phyloP scores from a whole-genome alignment of 2,888 invertebrate species.

The Drosophila sordidula region DNA sequence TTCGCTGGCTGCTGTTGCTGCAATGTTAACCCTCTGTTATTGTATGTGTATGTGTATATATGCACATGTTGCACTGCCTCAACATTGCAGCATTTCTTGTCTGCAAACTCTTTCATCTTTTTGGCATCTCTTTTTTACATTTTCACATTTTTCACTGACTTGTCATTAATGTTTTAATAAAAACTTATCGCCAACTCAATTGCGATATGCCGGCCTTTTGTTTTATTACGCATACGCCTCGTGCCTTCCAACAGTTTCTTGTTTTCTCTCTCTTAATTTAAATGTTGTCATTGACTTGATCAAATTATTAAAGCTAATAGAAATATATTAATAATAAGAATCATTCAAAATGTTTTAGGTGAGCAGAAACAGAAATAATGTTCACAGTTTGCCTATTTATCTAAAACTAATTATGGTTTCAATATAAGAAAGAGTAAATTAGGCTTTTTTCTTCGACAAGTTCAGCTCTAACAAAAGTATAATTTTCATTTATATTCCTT shows the following conservation, averaged over 20 bases:
- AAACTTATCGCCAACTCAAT: conserved; percentile 23
- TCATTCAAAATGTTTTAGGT: neutral
- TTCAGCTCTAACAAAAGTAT: neutral
- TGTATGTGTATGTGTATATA: conserved; percentile 1
- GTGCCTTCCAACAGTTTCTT: neutral
- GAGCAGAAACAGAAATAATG: neutral
- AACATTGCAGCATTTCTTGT: conserved; percentile 31
- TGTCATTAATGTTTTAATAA: conserved; percentile 35
- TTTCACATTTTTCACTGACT: conserved; percentile 6
- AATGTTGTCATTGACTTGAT: neutral
- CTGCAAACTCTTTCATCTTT: conserved; percentile 4
- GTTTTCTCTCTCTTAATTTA: neutral
- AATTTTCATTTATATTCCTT: neutral
- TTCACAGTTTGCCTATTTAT: too few relatives aligned
- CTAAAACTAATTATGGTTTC: too few relatives aligned
- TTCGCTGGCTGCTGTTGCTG: conserved; percentile 33
- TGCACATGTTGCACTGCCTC: conserved; percentile 31
- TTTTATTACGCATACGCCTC: conserved; percentile 27
- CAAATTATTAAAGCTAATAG: too few relatives aligned
- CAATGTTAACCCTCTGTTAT: conserved; percentile 30
- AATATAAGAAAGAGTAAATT: too few relatives aligned
- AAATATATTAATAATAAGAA: neutral
- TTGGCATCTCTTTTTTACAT: neutral
- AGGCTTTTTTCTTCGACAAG: too few relatives aligned
- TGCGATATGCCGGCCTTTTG: conserved; percentile 18